Conservation (phyloP, 2,113 vertebrate genomes). For the Ammodramus savannarum region DNA sequence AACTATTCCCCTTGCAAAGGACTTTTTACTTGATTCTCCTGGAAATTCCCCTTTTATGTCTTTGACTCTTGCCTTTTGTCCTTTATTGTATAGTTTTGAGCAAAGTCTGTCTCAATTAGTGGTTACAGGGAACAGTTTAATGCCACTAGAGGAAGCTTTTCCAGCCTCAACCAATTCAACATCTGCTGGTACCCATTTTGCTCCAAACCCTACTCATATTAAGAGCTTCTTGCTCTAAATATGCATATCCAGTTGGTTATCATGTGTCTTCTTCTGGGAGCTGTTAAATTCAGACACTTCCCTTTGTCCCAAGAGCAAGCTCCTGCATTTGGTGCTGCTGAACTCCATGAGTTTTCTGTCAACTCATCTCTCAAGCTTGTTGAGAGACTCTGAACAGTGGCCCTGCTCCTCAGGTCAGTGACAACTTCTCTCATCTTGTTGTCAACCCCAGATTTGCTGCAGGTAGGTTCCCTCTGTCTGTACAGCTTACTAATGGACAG, state of each 20-base stretch:
- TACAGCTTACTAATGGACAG: not conserved
- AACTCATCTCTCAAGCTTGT: not conserved
- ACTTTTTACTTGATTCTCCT: not conserved
- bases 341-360: not conserved
- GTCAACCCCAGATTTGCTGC: not conserved
- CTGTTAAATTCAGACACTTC: not conserved
- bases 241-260: not conserved
- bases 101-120: not conserved
- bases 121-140: not conserved
- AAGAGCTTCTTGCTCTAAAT: not conserved
- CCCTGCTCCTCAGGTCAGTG: not conserved
- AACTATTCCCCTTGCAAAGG: not conserved
- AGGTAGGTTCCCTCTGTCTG: accelerated
- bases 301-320: not conserved
- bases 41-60: not conserved
- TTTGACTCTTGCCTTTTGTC: not conserved
- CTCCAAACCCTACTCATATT: not conserved
- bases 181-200: not conserved
- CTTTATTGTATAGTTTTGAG: not conserved
- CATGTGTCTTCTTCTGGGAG: not conserved
- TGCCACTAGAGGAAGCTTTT: not conserved
- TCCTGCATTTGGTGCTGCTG: not conserved
- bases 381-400: not conserved
- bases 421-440: not conserved
- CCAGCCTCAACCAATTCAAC: not conserved